Percentiles rank a stretch among this genome's conserved stretches.
Conservation (phyloP, 2,113 vertebrate species). For the Hystrix brachyura region DNA sequence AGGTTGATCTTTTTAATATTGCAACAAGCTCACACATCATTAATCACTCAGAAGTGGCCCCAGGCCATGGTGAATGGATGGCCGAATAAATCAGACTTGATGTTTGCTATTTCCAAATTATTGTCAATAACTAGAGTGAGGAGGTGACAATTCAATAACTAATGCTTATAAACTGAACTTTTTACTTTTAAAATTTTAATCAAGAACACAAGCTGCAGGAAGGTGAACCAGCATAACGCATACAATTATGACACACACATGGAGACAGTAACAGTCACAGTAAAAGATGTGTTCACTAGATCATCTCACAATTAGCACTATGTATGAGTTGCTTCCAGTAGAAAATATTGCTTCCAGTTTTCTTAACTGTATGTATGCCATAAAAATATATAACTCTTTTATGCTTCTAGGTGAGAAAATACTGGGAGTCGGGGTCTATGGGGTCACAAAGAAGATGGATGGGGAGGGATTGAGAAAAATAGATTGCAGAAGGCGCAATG, state of each 20-base stretch:
- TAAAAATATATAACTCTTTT: conserved; percentile 26
- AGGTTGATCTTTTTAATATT: conserved; percentile 81
- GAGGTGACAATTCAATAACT: conserved; percentile 76
- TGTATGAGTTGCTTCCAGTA: background rate
- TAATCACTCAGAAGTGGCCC: conserved; percentile 77
- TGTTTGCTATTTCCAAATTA: conserved; percentile 80
- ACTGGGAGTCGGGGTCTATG: background rate
- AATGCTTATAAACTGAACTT: conserved; percentile 66
- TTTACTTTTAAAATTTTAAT: conserved; percentile 69
- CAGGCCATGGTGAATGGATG: conserved; percentile 75
- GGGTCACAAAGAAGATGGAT: background rate
- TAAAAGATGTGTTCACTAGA: conserved; percentile 73
- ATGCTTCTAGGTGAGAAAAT: background rate
- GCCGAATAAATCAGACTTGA: conserved; percentile 77
- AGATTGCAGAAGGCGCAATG: background rate
- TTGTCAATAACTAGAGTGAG: conserved; percentile 77
- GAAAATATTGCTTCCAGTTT: conserved; percentile 59
- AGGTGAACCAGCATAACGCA: conserved; percentile 21
- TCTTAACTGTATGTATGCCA: conserved; percentile 7
- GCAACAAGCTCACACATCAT: conserved; percentile 74
- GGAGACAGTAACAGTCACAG: conserved; percentile 47
- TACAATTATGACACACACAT: conserved; percentile 57
- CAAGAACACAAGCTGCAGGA: conserved; percentile 56
- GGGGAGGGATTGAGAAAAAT: background rate
- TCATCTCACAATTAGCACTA: conserved; percentile 34